These are phyloP conservation scores for Drosophila equinoxialis DNA, from an alignment of 1,140 invertebrate species.

Conservation along the genomic window DNA sequence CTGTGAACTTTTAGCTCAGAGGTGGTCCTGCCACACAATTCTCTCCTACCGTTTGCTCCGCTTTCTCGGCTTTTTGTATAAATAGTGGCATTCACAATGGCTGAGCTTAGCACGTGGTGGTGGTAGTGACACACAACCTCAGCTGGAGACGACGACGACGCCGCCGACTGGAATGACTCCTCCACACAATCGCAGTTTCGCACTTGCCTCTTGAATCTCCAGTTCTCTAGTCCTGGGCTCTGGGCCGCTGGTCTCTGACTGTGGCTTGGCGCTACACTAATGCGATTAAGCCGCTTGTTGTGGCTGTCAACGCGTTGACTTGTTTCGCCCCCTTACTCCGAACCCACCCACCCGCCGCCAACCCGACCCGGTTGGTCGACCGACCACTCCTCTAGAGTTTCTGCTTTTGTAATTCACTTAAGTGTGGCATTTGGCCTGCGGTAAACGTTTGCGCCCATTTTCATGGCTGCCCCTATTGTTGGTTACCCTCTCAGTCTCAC, in stretches of 20 bases:
- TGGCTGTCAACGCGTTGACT: conserved; percentile 81
- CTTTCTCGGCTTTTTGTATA: conserved; percentile 63
- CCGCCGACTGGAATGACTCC: conserved; percentile 2
- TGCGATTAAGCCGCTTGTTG: conserved; percentile 81
- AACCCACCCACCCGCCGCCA: conserved; percentile 17
- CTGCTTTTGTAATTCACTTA: conserved; percentile 81
- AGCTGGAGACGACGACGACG: conserved; percentile 38
- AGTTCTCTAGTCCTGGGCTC: conserved; percentile 10
- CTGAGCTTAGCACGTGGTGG: conserved; percentile 36
- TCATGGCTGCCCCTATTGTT: conserved; percentile 57
- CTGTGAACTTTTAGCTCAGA: conserved; percentile 52
- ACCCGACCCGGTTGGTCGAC: neutral
- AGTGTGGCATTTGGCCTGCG: conserved; percentile 79
- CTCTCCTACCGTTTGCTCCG: conserved; percentile 21
- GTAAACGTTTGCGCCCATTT: conserved; percentile 68
- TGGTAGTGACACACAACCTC: conserved; percentile 1
- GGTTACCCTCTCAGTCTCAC: conserved; percentile 36
- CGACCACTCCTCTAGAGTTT: conserved; percentile 4
- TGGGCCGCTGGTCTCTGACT: conserved; percentile 5
- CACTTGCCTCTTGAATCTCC: conserved; percentile 57
- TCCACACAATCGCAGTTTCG: conserved; percentile 75
- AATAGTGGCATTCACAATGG: conserved; percentile 73
- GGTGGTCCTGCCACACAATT: conserved; percentile 36
- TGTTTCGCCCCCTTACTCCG: conserved; percentile 29
- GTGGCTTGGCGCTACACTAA: conserved; percentile 58